Conservation (phyloP, 2,888 invertebrate genomes). For the Drosophila algonquin region DNA sequence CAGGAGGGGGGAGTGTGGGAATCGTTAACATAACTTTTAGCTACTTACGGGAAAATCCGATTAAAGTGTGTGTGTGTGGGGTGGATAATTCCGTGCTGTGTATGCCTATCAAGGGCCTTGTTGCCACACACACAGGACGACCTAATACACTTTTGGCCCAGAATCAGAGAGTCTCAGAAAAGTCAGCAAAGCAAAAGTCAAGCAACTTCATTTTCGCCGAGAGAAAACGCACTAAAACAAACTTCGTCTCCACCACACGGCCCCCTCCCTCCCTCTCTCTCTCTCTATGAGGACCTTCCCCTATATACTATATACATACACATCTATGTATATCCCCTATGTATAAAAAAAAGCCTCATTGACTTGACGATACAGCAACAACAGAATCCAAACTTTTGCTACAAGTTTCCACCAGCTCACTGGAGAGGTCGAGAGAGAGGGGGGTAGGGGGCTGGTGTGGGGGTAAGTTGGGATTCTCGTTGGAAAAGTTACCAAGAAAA, state of each 20-base stretch:
- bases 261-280: neutral
- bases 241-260: constrained; percentile 30
- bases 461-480: neutral
- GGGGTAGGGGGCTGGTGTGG: neutral
- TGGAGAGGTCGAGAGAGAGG: neutral
- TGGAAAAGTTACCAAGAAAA: constrained; percentile 66
- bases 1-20: neutral
- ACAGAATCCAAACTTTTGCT: constrained; percentile 35
- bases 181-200: constrained; percentile 61
- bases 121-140: constrained; percentile 10
- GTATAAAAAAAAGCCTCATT: constrained; percentile 54
- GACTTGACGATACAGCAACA: constrained; percentile 68
- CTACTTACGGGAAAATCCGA: constrained; percentile 55
- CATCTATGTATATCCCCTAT: neutral
- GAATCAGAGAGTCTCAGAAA: constrained; percentile 56
- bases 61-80: constrained; percentile 49
- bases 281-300: neutral
- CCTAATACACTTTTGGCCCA: constrained; percentile 59
- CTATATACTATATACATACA: too few relatives aligned
- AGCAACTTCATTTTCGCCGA: constrained; percentile 67
- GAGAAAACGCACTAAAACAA: constrained; percentile 60
- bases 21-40: constrained; percentile 45
- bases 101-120: constrained; percentile 1
- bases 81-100: neutral
- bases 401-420: constrained; percentile 44